Evolutionary conservation across 2,888 invertebrate genomes (phyloP).

Genomic region (Parnassius smintheus): DNA sequence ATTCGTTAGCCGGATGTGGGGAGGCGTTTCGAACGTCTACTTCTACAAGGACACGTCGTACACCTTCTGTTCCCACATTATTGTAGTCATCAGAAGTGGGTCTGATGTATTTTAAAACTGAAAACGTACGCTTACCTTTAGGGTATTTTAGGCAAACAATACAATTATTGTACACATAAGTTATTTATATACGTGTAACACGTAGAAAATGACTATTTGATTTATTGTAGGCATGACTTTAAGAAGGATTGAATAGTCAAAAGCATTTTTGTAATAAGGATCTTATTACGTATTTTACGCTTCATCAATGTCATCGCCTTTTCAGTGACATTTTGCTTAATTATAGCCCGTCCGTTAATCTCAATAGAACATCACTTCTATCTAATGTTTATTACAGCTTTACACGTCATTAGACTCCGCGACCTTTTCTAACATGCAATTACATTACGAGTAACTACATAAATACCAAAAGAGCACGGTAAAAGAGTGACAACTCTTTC

Average conservation of each 20-base stretch:
- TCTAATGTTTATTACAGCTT: constrained; percentile 50
- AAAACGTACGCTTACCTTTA: neutral
- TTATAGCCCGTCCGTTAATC: constrained; percentile 41
- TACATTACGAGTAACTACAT: constrained; percentile 58
- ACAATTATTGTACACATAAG: too few relatives aligned
- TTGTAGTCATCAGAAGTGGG: constrained; percentile 46
- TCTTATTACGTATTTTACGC: neutral
- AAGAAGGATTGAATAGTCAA: too few relatives aligned
- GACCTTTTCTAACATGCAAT: constrained; percentile 59
- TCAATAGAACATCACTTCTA: constrained; percentile 40
- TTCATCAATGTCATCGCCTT: neutral
- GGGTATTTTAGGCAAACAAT: neutral
- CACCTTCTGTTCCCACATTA: constrained; percentile 52
- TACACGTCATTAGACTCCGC: constrained; percentile 40
- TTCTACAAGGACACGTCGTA: constrained; percentile 56
- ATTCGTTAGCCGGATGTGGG: constrained; percentile 57
- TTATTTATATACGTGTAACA: too few relatives aligned
- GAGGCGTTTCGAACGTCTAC: constrained; percentile 45
- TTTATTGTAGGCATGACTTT: too few relatives aligned
- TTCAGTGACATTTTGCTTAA: constrained; percentile 31
- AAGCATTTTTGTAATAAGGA: neutral
- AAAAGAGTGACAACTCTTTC: constrained; percentile 58
- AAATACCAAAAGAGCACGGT: constrained; percentile 50
- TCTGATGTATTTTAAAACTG: constrained; percentile 30
- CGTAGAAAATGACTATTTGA: too few relatives aligned